Base-by-base conservation (phyloP, 2,888 invertebrate species). In the Cantharis flavilabris region DNA sequence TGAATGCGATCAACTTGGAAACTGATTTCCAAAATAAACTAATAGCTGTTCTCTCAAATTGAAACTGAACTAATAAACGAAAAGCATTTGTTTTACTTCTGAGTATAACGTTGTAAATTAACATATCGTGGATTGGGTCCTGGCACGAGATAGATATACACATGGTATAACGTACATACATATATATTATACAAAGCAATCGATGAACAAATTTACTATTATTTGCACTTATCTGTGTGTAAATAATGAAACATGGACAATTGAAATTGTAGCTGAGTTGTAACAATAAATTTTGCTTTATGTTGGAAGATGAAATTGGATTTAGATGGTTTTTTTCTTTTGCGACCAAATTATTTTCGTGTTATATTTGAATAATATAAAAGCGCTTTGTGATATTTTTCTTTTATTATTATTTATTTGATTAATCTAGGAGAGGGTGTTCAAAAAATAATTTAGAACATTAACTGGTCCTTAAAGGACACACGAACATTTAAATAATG, bases 1-100 rank as follows among this genome's bases (percentile, higher is more conserved):
- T 71, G 80, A 76, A 73, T 73, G 80, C 83, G 82, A 82, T 49
- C 81, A 76, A 84, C 80, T 84, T 84, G 78, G 81, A 83, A 85
- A 84, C 84, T 85, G 85, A 85, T 85, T 85, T 83, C 81, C 81
- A 84, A 85, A 85, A 84, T 84, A 85, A 84, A 85, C 84, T 80
- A 79, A 82, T 83, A 79, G 82, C 79, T 82, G 82, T 79, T 79
- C 73, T 77, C 78, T 76, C 78, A 76, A 79, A 76, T 76, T 76
- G 78, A 79, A 82, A 81, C 79, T 80, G 80, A 81, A 81, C 76
- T 77, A 75, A 77, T 80, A 76, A 76, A 76, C 76, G 76, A 74
- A 77, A 72, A 78, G 75, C 78, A 76, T 77, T 77, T 77, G 77
- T 77, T 77, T 77, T 77, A 75, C 77, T 77, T 77, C 70, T 75